These are phyloP conservation scores for Helarctos malayanus DNA, from an alignment of 2,797 vertebrate species.

Conservation along the genomic window DNA sequence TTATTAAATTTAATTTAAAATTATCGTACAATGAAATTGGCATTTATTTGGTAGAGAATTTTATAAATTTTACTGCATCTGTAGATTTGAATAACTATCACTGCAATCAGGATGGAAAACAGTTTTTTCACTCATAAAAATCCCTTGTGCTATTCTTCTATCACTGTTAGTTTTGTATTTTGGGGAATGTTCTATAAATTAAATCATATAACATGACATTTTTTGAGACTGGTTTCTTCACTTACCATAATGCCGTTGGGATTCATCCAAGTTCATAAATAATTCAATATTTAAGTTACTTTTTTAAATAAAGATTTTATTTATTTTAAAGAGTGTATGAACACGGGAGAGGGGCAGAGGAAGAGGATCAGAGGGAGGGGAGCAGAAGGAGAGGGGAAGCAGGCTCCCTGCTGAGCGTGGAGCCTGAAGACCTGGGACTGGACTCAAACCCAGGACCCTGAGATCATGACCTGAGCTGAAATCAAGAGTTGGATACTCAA, in stretches of 20 bases:
- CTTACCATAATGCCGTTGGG: background rate
- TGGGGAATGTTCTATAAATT: background rate
- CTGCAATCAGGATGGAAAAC: background rate
- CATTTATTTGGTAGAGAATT: background rate
- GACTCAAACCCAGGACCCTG: background rate
- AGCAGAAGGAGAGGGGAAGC: background rate
- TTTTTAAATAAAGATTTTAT: background rate
- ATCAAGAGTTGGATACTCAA: background rate
- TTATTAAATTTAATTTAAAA: background rate
- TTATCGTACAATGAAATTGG: background rate
- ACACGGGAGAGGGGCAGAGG: background rate
- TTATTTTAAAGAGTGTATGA: background rate
- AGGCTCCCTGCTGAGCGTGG: background rate
- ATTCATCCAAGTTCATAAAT: background rate
- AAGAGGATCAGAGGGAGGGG: background rate
- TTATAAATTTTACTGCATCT: background rate
- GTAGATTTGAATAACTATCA: background rate
- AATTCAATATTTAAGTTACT: background rate
- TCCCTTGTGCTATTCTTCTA: background rate
- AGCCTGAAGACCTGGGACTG: background rate
- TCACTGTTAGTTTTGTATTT: background rate
- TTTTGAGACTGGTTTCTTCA: background rate
- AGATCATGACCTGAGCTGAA: background rate
- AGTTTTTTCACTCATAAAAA: background rate
- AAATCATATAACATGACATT: background rate